Base-by-base conservation (phyloP, 92 coral and sea anemone species). In the Ricordea florida region DNA sequence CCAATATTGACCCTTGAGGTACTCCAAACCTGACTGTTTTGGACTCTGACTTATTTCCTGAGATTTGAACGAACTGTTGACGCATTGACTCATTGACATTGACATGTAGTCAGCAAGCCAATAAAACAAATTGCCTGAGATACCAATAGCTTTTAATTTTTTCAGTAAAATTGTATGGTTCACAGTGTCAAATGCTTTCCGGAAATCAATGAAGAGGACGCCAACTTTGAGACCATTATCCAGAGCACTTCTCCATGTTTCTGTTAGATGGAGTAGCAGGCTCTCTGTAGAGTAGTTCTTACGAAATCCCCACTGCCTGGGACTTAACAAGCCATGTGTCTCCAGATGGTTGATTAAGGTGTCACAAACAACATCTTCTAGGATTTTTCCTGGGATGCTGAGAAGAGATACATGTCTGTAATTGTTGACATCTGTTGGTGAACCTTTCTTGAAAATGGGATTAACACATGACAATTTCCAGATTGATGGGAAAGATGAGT, bases 401-500 rank as follows among this genome's bases (percentile, higher is more conserved):
- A 56, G 63, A 10, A 56, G 38, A 5, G 63, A 56, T 22, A 56
- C 34, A 3, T 37, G 63, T 42, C 60, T 56, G 36, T 56, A 56
- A 42, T 56, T 56, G 13, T 56, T 56, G 29, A 11, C 63, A 25
- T 56, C 63, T 0, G 37, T n/a, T n/a, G n/a, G n/a, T n/a, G n/a
- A n/a, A n/a, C n/a, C n/a, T n/a, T n/a, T n/a, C n/a, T n/a, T n/a
- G 29, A 56, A 56, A 10, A 56, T 26, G 14, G 63, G 40, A 18
- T 56, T 2, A 0, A 56, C 38, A 59, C 66, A 47, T 32, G 66
- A 59, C 0, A 59, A 9, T 32, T 59, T 59, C 66, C 66, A 59
- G 13, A 10, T 59, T 28, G 68, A 3, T 5, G 66, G 42, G 24
- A 5, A 59, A 31, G 24, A 9, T 2, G 45, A 25, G 18, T 59